phyloP scores from a whole-genome alignment of 2,113 vertebrate species.

The Mugil cephalus region DNA sequence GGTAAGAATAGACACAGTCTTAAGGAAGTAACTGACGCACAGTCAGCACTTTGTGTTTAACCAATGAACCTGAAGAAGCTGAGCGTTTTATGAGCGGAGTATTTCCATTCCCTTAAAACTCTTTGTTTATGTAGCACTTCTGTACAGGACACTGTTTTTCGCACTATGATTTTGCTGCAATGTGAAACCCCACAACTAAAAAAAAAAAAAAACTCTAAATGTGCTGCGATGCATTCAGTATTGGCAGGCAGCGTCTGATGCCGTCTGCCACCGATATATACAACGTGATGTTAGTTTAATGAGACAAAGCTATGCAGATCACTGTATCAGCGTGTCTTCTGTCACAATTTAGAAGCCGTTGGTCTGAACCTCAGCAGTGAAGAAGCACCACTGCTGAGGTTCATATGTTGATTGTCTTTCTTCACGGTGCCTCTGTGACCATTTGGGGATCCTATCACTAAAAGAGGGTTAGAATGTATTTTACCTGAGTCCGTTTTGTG shows the following conservation, averaged over 20 bases:
- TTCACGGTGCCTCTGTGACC: constrained; percentile 53
- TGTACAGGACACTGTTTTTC: neutral
- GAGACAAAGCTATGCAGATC: neutral
- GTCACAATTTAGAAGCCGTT: neutral
- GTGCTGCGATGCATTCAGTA: neutral
- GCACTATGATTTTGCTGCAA: neutral
- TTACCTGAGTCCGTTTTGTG: constrained; percentile 17
- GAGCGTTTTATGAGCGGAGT: neutral
- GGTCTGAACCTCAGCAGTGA: constrained; percentile 16
- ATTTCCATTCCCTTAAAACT: constrained; percentile 6
- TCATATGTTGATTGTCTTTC: constrained; percentile 57
- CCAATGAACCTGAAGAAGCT: constrained; percentile 24
- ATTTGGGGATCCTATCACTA: neutral
- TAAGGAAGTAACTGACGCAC: neutral
- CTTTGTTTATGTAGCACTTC: constrained; percentile 14
- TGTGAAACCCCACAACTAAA: neutral
- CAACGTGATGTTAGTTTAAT: no score
- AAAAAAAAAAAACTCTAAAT: neutral
- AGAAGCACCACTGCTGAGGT: constrained; percentile 10
- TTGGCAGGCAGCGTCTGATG: no score
- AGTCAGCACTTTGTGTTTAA: neutral
- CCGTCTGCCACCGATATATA: no score
- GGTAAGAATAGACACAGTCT: neutral
- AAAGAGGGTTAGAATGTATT: neutral
- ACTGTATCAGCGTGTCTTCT: neutral